Percentiles rank a stretch among this genome's conserved stretches.
Evolutionary conservation across 2,113 vertebrate genomes (phyloP).

Genomic region (Jaculus jaculus): DNA sequence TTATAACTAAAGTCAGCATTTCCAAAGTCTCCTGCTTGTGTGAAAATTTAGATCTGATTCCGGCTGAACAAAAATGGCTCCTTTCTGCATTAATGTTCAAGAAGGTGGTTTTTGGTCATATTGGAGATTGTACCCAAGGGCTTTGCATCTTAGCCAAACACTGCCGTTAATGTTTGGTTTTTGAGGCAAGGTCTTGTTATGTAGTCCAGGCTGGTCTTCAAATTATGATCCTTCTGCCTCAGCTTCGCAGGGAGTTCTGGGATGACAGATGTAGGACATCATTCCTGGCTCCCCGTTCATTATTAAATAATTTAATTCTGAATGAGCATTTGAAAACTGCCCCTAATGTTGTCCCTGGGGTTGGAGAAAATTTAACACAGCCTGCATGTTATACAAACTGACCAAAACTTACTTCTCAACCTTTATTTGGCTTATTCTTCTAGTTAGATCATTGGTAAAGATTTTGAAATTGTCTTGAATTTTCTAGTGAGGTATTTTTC

Average conservation of each 20-base stretch:
- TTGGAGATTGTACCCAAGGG: neutral
- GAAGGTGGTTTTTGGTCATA: neutral
- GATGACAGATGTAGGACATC: neutral
- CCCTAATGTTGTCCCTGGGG: neutral
- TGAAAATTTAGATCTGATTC: constrained; percentile 68
- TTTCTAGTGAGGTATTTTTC: constrained; percentile 7
- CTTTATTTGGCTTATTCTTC: constrained; percentile 14
- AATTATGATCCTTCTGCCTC: too few relatives aligned
- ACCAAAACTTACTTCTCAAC: neutral
- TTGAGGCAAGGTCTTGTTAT: too few relatives aligned
- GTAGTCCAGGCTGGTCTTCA: neutral
- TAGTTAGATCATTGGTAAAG: neutral
- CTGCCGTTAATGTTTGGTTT: neutral
- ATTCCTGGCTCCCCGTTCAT: neutral
- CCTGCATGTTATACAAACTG: neutral
- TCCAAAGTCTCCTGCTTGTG: constrained; percentile 83
- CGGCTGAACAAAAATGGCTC: neutral
- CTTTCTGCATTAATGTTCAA: constrained; percentile 15
- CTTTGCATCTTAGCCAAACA: neutral
- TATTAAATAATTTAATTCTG: neutral
- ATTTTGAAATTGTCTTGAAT: neutral
- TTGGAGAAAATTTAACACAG: neutral
- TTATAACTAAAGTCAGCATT: constrained; percentile 86
- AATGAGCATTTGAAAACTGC: neutral
- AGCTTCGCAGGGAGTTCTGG: neutral